Evolutionary conservation across 2,888 invertebrate species (phyloP), one percentile per base, ranked within the genome.

Genomic region (Bibio marci): DNA sequence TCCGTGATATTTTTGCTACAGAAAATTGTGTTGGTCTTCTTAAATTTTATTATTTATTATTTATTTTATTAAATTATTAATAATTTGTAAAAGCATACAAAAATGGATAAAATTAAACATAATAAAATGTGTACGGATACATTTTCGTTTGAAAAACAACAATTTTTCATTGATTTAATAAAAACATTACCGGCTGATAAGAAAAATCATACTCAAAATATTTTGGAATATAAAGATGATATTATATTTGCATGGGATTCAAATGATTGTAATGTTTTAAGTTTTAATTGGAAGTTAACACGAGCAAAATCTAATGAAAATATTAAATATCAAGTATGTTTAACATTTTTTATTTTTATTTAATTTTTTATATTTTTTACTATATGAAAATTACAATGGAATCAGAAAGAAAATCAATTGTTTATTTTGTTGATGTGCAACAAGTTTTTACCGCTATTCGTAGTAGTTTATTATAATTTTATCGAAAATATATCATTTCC

Each of bases 221-320:
- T 75, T 30, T 47, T 76, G 26, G 68, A 70, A 38, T 67, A 71
- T 43, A 67, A 67, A 31, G 73, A 75, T 48, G 70, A 73, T 50
- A 57, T 74, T 44, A 53, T 77, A 11, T 76, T 67, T 52, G 66
- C 66, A 6, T 77, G 76, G 77, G 66, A 73, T 49, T 63, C 67
- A 2, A 58, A 62, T 27, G 69, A 71, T 46, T 65, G 62, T 44
- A 69, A 68, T 45, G 55, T 76, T 42, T 52, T 71, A 45, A 66
- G 67, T 19, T 55, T 72, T 43, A 72, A 75, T 55, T 55, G 73
- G 51, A 58, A 69, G 45, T 57, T 59, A 14, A 59, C 59, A 8
- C 54, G 61, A 38, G 47, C 56, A 26, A 52, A 61, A 40, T 56
- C 54, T 40, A 54, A 55, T 19, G 57, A 62, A 37, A 56, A 58